These are phyloP conservation scores for Diorhabda carinulata DNA, from an alignment of 1,140 invertebrate species.

Conservation along the genomic window DNA sequence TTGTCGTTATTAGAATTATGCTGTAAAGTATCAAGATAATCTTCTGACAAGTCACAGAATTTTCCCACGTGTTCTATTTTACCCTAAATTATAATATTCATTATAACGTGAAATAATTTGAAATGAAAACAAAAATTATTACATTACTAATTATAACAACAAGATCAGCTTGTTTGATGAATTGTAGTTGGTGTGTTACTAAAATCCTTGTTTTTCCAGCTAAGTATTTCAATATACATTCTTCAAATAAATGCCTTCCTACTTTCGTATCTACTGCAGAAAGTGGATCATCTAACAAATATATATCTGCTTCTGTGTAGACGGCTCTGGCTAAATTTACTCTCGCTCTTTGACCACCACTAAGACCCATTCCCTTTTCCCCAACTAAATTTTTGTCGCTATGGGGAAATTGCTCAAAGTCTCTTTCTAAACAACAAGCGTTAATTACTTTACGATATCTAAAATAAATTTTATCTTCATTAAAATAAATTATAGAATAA, in stretches of 20 bases:
- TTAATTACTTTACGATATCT: slow-evolving; percentile 57
- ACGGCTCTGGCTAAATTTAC: too few species aligned
- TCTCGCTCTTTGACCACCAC: slow-evolving; percentile 62
- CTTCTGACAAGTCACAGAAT: slow-evolving; percentile 43
- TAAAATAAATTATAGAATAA: too few species aligned
- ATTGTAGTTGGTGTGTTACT: slow-evolving; percentile 81
- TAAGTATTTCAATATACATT: slow-evolving; percentile 57
- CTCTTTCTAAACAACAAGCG: slow-evolving; percentile 65
- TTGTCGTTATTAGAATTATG: background rate
- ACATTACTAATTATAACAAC: slow-evolving; percentile 71
- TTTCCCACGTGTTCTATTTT: slow-evolving; percentile 46
- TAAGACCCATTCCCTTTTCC: slow-evolving; percentile 67
- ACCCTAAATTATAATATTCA: slow-evolving; percentile 36
- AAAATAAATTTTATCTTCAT: background rate
- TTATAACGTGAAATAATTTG: background rate
- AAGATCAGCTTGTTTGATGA: slow-evolving; percentile 67
- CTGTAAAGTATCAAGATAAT: slow-evolving; percentile 34
- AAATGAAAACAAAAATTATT: background rate
- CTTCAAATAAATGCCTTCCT: slow-evolving; percentile 66
- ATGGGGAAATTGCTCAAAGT: slow-evolving; percentile 59
- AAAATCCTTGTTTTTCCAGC: slow-evolving; percentile 60
- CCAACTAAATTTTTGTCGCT: slow-evolving; percentile 75
- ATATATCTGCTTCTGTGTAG: slow-evolving; percentile 67
- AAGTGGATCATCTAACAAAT: slow-evolving; percentile 79
- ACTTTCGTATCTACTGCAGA: slow-evolving; percentile 76